Conservation (phyloP, 1,140 invertebrate species). For the Pissodes strobi region DNA sequence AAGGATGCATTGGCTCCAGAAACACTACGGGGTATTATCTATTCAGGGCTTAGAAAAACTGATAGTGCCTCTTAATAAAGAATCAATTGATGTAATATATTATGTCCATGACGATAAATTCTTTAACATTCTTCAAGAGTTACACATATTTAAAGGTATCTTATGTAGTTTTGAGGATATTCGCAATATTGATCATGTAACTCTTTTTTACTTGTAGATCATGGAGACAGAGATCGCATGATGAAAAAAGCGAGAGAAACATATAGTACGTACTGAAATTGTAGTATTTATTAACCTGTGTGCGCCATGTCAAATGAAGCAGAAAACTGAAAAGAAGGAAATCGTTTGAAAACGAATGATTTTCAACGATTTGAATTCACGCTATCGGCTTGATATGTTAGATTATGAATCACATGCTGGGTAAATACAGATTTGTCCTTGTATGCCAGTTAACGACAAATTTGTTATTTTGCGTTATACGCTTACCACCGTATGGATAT, state of each 20-base stretch:
- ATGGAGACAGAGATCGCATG: slow-evolving; percentile 40
- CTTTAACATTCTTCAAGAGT: slow-evolving; percentile 1
- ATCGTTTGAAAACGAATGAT: slow-evolving; percentile 40
- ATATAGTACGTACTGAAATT: slow-evolving; percentile 16
- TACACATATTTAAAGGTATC: slow-evolving; percentile 5
- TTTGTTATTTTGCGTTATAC: slow-evolving; percentile 35
- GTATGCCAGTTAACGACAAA: slow-evolving; percentile 59
- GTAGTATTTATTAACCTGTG: slow-evolving; percentile 36
- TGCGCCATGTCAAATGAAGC: slow-evolving; percentile 35
- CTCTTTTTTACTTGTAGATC: slow-evolving; percentile 22
- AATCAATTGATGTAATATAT: slow-evolving; percentile 11
- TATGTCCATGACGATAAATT: slow-evolving; percentile 6
- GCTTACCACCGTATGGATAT: slow-evolving; percentile 43
- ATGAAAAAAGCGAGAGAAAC: slow-evolving; percentile 29
- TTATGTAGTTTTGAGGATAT: slow-evolving; percentile 3
- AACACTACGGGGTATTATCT: not conserved
- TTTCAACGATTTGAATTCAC: slow-evolving; percentile 47
- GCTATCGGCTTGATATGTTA: slow-evolving; percentile 59
- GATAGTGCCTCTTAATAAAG: slow-evolving; percentile 15
- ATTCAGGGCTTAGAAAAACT: slow-evolving; percentile 1
- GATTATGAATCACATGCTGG: slow-evolving; percentile 56
- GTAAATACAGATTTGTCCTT: slow-evolving; percentile 57
- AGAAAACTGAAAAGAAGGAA: slow-evolving; percentile 39
- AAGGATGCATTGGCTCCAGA: not conserved
- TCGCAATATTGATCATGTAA: not conserved